Conservation (phyloP, 2,888 invertebrate species). For the Congeria kusceri region DNA sequence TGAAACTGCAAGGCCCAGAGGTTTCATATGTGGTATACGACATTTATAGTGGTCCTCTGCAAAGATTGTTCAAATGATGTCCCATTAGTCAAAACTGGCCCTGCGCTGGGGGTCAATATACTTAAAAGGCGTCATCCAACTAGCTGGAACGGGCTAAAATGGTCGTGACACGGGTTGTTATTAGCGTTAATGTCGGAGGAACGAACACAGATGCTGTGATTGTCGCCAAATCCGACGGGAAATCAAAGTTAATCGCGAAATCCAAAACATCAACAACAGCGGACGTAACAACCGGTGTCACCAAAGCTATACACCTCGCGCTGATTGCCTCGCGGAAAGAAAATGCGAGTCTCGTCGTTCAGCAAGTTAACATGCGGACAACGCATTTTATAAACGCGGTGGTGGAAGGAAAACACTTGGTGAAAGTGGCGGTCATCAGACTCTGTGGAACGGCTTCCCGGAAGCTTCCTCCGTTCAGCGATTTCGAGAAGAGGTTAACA, state of each 20-base stretch:
- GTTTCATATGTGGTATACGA: no score
- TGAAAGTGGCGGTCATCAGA: conserved; percentile 78
- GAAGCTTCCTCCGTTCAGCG: conserved; percentile 78
- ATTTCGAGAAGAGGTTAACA: no score
- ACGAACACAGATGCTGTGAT: conserved; percentile 83
- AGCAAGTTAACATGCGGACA: conserved; percentile 81
- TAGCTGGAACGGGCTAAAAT: conserved; percentile 14
- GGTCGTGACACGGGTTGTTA: conserved; percentile 55
- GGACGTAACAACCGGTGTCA: conserved; percentile 79
- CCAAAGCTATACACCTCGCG: conserved; percentile 51
- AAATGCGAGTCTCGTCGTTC: conserved; percentile 45
- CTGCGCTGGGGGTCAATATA: no score
- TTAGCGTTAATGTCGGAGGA: conserved; percentile 84
- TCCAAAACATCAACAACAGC: conserved; percentile 77
- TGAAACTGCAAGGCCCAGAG: no score
- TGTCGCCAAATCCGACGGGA: conserved; percentile 53
- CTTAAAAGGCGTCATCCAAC: no score
- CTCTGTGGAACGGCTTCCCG: conserved; percentile 80
- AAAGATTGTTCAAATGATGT: no score
- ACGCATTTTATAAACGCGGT: conserved; percentile 84
- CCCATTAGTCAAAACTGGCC: no score
- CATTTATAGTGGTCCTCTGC: no score
- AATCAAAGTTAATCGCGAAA: conserved; percentile 66
- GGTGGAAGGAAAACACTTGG: conserved; percentile 77
- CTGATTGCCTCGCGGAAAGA: conserved; percentile 49